phyloP scores from a whole-genome alignment of 2,113 vertebrate species.

The Pongo pygmaeus region DNA sequence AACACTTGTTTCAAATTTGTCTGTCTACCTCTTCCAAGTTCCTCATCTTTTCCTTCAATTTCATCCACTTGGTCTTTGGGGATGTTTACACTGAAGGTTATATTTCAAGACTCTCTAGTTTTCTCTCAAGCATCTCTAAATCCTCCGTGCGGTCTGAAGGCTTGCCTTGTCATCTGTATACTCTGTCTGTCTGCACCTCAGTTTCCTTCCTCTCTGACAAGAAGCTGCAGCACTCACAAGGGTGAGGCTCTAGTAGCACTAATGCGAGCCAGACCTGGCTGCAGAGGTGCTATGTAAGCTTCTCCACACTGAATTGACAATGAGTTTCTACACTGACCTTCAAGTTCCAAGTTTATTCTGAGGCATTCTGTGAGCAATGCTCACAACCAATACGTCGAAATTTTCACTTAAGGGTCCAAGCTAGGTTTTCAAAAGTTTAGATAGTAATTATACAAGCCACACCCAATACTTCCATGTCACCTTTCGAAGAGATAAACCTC shows the following conservation, averaged over 20 bases:
- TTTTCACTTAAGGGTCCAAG: conserved; percentile 6
- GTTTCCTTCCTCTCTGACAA: conserved; percentile 48
- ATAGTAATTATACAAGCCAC: neutral
- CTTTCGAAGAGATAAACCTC: conserved; percentile 45
- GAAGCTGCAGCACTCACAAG: conserved; percentile 11
- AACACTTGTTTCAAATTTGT: conserved; percentile 80
- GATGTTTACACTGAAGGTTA: conserved; percentile 71
- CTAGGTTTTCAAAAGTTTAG: conserved; percentile 29
- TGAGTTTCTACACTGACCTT: conserved; percentile 45
- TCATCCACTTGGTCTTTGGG: conserved; percentile 65
- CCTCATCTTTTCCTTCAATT: conserved; percentile 73
- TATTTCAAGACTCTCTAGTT: conserved; percentile 73
- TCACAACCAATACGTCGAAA: conserved; percentile 2
- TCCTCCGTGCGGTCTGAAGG: conserved; percentile 17
- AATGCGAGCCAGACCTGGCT: conserved; percentile 57
- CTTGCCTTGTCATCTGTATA: conserved; percentile 67
- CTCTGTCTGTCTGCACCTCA: conserved; percentile 65
- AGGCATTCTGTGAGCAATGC: neutral
- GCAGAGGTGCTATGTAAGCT: conserved; percentile 51
- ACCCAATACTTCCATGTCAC: conserved; percentile 12
- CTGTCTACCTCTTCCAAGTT: conserved; percentile 68
- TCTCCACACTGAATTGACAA: conserved; percentile 57
- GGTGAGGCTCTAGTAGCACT: neutral
- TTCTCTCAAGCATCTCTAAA: conserved; percentile 66
- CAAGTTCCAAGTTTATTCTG: conserved; percentile 49